phyloP scores from a whole-genome alignment of 2,888 invertebrate genomes.

The Pomacea canaliculata region DNA sequence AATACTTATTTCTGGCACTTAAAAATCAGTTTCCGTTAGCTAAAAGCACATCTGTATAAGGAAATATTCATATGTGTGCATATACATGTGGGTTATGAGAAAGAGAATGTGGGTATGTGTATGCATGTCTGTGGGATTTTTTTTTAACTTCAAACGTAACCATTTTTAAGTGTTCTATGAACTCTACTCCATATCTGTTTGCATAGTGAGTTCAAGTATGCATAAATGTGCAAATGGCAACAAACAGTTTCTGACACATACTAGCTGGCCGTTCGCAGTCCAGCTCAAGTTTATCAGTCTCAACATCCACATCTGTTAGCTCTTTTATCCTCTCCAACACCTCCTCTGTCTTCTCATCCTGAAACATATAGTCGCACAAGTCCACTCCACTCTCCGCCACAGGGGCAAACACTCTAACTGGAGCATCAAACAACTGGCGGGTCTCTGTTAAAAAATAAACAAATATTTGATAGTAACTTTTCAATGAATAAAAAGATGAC shows the following conservation, averaged over 20 bases:
- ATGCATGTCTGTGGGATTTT: too few relatives aligned
- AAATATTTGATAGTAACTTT: neutral
- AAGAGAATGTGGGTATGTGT: too few relatives aligned
- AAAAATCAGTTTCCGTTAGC: too few relatives aligned
- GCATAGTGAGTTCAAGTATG: too few relatives aligned
- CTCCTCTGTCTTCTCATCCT: slow-evolving; percentile 87
- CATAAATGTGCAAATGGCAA: neutral
- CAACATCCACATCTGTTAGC: slow-evolving; percentile 82
- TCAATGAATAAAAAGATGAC: too few relatives aligned
- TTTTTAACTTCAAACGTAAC: too few relatives aligned
- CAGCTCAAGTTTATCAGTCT: slow-evolving; percentile 79
- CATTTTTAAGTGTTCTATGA: too few relatives aligned
- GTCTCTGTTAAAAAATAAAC: slow-evolving; percentile 70
- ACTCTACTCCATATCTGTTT: too few relatives aligned
- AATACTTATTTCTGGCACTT: too few relatives aligned
- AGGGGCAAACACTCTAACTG: slow-evolving; percentile 85
- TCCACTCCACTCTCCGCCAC: slow-evolving; percentile 74
- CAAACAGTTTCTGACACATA: slow-evolving; percentile 53
- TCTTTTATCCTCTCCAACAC: slow-evolving; percentile 85
- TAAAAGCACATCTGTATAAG: too few relatives aligned
- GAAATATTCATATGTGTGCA: too few relatives aligned
- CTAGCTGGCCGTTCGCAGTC: slow-evolving; percentile 86
- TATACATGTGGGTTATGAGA: too few relatives aligned
- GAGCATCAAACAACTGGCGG: slow-evolving; percentile 89
- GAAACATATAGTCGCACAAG: slow-evolving; percentile 91